phyloP scores from a whole-genome alignment of 1,140 invertebrate species.

The Drosophila sp. region DNA sequence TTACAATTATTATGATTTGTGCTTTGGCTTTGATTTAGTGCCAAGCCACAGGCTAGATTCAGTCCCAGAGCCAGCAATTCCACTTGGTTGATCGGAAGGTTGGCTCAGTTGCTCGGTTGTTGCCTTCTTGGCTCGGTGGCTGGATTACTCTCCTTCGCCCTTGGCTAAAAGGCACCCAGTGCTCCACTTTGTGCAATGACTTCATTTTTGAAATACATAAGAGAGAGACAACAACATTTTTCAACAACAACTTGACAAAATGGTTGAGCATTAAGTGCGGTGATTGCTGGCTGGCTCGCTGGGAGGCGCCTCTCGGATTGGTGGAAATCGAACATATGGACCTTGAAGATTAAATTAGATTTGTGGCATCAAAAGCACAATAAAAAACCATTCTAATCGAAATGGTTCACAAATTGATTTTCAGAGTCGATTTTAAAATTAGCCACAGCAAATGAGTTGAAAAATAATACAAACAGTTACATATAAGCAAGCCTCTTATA shows the following conservation, averaged over 20 bases:
- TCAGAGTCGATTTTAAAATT: background rate
- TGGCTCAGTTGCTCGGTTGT: background rate
- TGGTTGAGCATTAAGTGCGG: constrained; percentile 19
- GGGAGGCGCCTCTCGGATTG: background rate
- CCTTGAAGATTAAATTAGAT: constrained; percentile 46
- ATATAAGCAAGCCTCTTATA: too few relatives aligned
- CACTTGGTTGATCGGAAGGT: background rate
- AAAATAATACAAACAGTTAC: too few relatives aligned
- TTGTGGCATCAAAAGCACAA: constrained; percentile 15
- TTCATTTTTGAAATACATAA: constrained; percentile 57
- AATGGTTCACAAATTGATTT: background rate
- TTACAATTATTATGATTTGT: constrained; percentile 82
- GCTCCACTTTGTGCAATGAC: constrained; percentile 63
- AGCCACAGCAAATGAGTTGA: too few relatives aligned
- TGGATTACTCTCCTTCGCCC: background rate
- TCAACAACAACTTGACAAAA: constrained; percentile 30
- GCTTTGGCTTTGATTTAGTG: constrained; percentile 77
- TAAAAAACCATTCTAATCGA: background rate
- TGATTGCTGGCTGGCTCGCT: background rate
- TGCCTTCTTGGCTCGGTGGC: background rate
- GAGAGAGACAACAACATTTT: too few relatives aligned
- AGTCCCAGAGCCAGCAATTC: background rate
- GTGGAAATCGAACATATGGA: constrained; percentile 14
- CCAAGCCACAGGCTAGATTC: constrained; percentile 39
- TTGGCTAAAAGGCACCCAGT: constrained; percentile 23